Percentiles rank a stretch among this genome's conserved stretches.
Conservation (phyloP, 1,140 invertebrate genomes). For the Frieseomelitta varia region DNA sequence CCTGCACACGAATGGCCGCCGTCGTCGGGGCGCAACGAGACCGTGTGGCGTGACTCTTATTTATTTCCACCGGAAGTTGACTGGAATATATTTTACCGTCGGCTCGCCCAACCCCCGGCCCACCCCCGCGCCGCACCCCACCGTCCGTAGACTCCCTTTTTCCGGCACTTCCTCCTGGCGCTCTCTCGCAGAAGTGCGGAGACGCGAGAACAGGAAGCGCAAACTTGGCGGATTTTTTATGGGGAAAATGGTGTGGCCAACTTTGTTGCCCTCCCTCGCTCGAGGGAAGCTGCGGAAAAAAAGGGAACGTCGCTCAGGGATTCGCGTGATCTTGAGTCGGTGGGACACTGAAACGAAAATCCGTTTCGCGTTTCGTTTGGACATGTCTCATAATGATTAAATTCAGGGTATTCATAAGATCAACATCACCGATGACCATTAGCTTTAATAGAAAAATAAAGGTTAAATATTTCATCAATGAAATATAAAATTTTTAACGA, state of each 20-base stretch:
- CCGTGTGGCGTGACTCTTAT: constrained; percentile 81
- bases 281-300: background rate
- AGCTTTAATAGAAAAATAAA: no score
- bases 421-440: no score
- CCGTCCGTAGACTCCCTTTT: constrained; percentile 47
- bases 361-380: no score
- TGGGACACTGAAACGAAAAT: constrained; percentile 14
- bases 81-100: constrained; percentile 81
- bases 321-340: constrained; percentile 30
- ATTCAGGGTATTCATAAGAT: no score
- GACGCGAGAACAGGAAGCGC: constrained; percentile 80
- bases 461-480: no score
- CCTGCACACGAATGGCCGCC: constrained; percentile 74
- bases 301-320: constrained; percentile 4
- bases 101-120: constrained; percentile 61
- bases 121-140: background rate
- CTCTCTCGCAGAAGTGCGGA: constrained; percentile 70
- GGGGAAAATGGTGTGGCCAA: constrained; percentile 71
- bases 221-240: constrained; percentile 81
- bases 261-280: constrained; percentile 13
- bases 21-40: constrained; percentile 71
- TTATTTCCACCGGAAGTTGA: constrained; percentile 82
- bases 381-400: no score
- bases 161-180: constrained; percentile 67
- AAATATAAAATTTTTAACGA: no score